Evolutionary conservation across 2,888 invertebrate species (phyloP), one percentile per base, ranked within the genome.

Genomic region (Apodemia duryi): DNA sequence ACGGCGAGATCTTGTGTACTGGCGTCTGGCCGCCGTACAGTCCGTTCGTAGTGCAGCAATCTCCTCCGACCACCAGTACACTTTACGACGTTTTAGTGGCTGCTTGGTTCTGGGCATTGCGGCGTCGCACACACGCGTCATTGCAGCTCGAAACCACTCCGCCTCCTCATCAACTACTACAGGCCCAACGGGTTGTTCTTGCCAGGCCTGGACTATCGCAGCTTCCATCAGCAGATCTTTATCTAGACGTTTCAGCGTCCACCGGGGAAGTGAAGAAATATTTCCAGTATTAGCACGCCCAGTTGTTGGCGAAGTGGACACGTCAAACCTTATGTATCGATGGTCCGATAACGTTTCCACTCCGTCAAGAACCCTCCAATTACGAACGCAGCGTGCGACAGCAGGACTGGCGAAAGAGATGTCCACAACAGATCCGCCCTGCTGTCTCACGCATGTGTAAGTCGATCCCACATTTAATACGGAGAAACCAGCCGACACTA

Each of bases 381-480:
- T 63, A 38, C 7, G 60, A 0, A 70, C 65, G 5, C 63, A 64
- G 38, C 65, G 38, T 9, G 71, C 71, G 2, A 66, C 3, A 6
- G 57, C 41, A 28, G 69, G 64, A 32, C 43, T 63, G 0, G 71
- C 69, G 35, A 71, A 67, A 6, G 72, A 52, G 4, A 72, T 1
- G 60, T 72, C 70, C 32, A 73, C 71, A 5, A 71, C 70, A 0
- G 73, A 74, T 0, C 68, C 70, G 2, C 74, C 74, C 28, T 65
- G 61, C 13, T 60, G 65, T 6, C 72, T 68, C 41, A 73, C 70
- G n/a, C 72, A 75, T 0, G 32, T 35, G 32, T 35, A 35, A 0
- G 32, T 35, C 3, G 32, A 35, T 5, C 32, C 32, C 32, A 2
- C 32, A 2, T 35, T 35, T 35, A 35, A 5, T 3, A 35, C 32